These are phyloP conservation scores for Theristicus caerulescens DNA, from an alignment of 2,113 vertebrate species.

Conservation along the genomic window DNA sequence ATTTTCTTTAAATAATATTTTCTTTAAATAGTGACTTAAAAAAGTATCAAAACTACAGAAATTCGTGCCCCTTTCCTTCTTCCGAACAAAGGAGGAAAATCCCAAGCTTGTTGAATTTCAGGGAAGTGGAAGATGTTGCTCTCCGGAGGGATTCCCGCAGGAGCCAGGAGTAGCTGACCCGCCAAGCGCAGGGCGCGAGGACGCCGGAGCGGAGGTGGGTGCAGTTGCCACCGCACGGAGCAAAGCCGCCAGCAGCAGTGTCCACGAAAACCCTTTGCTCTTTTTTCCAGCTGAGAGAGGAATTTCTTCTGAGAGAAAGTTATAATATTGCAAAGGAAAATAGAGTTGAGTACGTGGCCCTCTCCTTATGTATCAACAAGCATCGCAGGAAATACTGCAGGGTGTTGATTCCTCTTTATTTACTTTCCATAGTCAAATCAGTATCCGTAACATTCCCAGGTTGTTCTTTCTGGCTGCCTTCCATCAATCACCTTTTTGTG, in stretches of 20 bases:
- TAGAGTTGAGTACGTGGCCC: background rate
- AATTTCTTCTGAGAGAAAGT: background rate
- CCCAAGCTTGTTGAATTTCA: background rate
- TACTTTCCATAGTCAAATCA: background rate
- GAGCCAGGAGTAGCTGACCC: background rate
- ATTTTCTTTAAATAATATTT: background rate
- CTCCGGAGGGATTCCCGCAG: background rate
- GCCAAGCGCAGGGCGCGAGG: fast-evolving
- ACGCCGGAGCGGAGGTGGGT: background rate
- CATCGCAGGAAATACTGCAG: background rate
- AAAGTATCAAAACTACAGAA: background rate
- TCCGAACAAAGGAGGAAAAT: background rate
- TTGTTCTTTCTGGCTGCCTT: background rate
- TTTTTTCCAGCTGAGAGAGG: too few species aligned
- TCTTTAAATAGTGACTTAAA: background rate
- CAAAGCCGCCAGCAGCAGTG: background rate
- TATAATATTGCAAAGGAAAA: background rate
- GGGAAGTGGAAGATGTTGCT: background rate
- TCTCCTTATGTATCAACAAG: background rate
- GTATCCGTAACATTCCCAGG: background rate
- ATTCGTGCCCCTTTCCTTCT: background rate
- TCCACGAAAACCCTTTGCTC: background rate
- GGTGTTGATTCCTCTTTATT: background rate
- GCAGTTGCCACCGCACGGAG: fast-evolving
- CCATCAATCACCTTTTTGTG: background rate